A percentile compares a stretch with the other conserved stretches of the same genome.
phyloP scores from a whole-genome alignment of 2,797 vertebrate species.

The Discoglossus pictus region DNA sequence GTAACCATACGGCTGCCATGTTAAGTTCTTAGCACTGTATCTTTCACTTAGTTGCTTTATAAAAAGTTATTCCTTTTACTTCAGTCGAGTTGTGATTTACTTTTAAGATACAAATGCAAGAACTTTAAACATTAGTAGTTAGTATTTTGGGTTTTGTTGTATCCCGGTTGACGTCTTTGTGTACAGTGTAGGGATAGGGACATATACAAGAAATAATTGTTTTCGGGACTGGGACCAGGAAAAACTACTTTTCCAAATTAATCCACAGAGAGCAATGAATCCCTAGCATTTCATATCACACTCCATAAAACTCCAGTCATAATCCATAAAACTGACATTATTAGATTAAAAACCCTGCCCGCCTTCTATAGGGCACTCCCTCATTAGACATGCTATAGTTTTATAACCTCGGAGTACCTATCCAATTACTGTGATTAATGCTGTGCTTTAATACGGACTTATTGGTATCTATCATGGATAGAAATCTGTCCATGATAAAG shows the following conservation, averaged over 20 bases:
- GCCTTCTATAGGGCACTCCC: slow-evolving; percentile 59
- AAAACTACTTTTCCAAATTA: slow-evolving; percentile 67
- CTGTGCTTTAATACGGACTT: slow-evolving; percentile 61
- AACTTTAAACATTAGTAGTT: too few relatives aligned
- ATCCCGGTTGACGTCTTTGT: slow-evolving; percentile 55
- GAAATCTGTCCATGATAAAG: slow-evolving; percentile 48
- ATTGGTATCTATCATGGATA: slow-evolving; percentile 60
- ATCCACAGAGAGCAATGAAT: slow-evolving; percentile 67
- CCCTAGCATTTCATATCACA: slow-evolving; percentile 67
- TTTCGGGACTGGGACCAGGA: slow-evolving; percentile 65
- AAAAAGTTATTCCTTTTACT: too few relatives aligned
- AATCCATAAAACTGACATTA: slow-evolving; percentile 69
- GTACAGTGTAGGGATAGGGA: slow-evolving; percentile 55
- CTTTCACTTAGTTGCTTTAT: too few relatives aligned
- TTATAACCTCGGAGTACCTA: slow-evolving; percentile 63
- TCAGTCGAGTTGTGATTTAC: too few relatives aligned
- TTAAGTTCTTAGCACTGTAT: too few relatives aligned
- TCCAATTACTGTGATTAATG: slow-evolving; percentile 72
- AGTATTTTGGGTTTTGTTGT: slow-evolving; percentile 36
- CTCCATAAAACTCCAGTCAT: slow-evolving; percentile 64
- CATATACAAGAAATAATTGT: slow-evolving; percentile 65
- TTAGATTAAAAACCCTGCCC: slow-evolving; percentile 66
- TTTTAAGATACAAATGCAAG: too few relatives aligned
- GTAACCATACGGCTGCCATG: too few relatives aligned
- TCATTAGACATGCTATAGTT: slow-evolving; percentile 64